Base-by-base conservation (phyloP, 2,113 vertebrate genomes). In the Xenopus laevis region DNA sequence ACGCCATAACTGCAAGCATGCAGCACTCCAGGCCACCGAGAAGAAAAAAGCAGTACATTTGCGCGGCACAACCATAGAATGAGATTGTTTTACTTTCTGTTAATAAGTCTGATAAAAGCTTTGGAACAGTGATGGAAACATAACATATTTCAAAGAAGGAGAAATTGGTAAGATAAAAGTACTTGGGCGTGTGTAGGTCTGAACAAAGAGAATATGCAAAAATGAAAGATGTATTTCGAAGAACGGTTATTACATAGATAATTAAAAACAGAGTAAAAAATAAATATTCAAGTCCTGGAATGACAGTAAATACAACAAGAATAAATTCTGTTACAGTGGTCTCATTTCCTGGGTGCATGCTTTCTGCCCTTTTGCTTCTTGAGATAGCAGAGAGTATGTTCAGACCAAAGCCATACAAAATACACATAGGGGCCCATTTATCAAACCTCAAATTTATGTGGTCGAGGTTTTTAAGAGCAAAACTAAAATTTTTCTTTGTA, bases 41-140 rank as follows among this genome's bases (percentile, higher is more conserved):
- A 20, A 79, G 62, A 0, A 71, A 20, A 64, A 85, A 86, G 7
- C 84, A 81, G 61, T 83, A 83, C 3, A 84, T 20, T 27, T 86
- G 83, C 13, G 63, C 20, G 70, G 81, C 71, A 4, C 82, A 83
- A 13, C 74, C 76, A 7, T 61, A 0, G 0, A 78, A 82, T 1
- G 81, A 72, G 33, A 86, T 82, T 0, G 13, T 45, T 2, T 82
- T 59, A 57, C 17, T 16, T 9, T 52, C 46, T 12, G 12, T 11
- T 5, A 10, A n/a, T 3, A 79, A 57, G 8, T 40, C 67, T 16
- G n/a, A 46, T 64, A 84, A 63, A 70, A 84, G 71, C 59, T 77
- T 80, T 5, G 81, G 79, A 3, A 79, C 23, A 13, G 76, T 80
- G 27, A 78, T 82, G 0, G 75, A 80, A 1, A 79, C 66, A 4